Evolutionary conservation across 2,888 invertebrate genomes (phyloP), one percentile per base, ranked within the genome.

Genomic region (Epinotia nisella): DNA sequence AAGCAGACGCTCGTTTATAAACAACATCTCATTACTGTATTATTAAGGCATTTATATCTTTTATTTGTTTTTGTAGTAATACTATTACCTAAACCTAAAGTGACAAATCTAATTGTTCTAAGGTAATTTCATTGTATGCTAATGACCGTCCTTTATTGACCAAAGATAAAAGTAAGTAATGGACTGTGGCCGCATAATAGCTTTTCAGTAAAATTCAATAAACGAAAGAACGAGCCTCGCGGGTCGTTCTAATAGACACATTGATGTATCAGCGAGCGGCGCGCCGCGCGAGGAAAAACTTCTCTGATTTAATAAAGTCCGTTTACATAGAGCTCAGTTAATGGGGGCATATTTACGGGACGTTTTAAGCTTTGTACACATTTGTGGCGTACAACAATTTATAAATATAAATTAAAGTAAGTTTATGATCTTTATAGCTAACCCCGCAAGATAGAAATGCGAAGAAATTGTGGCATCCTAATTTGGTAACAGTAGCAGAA

Each of bases 171-270:
- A 60, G 19, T 58, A 58, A 68, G 35, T 68, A 62, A 69, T 53
- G 53, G 64, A 51, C 55, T 49, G 79, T 83, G 84, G 82, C 82
- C 82, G 80, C 79, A 78, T 76, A 79, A 82, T 80, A 80, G 80
- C 77, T 85, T 85, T 87, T 86, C 83, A 85, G 82, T 80, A 81
- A 81, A 86, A 86, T 87, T 85, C 84, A 85, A 85, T 88, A 89
- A 90, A 91, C 90, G 84, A 92, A 91, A 87, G 84, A 88, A 92
- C 90, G 87, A 78, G 80, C 86, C 89, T 72, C 62, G 85, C 71
- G 82, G 78, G 66, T 62, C 68, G 56, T 39, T 75, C 79, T 90
- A 92, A 92, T 90, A 84, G 91, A 90, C 88, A 90, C 82, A 89
- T 90, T 92, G 90, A 92, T 89, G 86, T 85, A 92, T 91, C 81